phyloP scores from a whole-genome alignment of 2,888 invertebrate species.

The Unio pictorum region DNA sequence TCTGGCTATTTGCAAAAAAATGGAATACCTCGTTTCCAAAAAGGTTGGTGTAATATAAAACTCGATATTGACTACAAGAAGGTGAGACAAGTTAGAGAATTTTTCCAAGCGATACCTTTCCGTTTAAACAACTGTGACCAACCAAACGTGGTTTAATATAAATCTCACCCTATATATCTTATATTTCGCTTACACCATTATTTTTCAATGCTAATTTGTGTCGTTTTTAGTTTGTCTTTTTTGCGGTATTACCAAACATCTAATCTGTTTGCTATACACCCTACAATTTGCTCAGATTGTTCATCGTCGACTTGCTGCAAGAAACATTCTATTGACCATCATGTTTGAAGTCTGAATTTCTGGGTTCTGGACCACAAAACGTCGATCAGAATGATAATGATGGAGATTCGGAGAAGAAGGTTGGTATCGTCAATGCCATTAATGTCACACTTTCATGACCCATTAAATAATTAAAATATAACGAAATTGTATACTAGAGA shows the following conservation, averaged over 20 bases:
- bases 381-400: slow-evolving; percentile 19
- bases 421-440: not conserved
- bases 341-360: slow-evolving; percentile 29
- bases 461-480: too few species aligned
- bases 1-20: slow-evolving; percentile 42
- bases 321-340: slow-evolving; percentile 34
- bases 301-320: slow-evolving; percentile 37
- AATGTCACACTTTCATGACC: too few species aligned
- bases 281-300: slow-evolving; percentile 19
- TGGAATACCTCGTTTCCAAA: slow-evolving; percentile 48
- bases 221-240: not conserved
- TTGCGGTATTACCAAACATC: too few species aligned
- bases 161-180: too few species aligned
- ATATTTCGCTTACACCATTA: too few species aligned
- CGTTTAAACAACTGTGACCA: too few species aligned
- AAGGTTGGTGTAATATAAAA: slow-evolving; percentile 13
- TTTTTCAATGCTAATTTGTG: too few species aligned
- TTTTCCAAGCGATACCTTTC: too few species aligned
- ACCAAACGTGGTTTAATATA: too few species aligned
- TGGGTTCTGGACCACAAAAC: slow-evolving; percentile 37
- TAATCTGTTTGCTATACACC: not conserved
- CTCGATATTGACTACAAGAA: too few species aligned
- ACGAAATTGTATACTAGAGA: too few species aligned
- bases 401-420: slow-evolving; percentile 13
- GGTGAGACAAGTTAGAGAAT: too few species aligned